Evolutionary conservation across 2,113 vertebrate genomes (phyloP).

Genomic region (Chrysemys picta): DNA sequence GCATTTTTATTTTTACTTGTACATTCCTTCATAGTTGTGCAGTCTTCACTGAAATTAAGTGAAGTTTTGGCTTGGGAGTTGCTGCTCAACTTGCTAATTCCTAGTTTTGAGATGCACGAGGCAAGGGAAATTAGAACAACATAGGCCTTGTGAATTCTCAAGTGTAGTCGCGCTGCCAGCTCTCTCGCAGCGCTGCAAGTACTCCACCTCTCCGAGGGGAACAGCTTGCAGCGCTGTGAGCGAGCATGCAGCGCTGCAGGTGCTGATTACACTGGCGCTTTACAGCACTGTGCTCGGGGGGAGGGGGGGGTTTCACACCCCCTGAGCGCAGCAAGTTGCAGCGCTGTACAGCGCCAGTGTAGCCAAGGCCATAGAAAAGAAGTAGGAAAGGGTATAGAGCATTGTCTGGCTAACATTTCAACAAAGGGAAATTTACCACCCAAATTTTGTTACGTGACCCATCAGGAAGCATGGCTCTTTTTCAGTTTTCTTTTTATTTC

Average conservation of each 20-base stretch:
- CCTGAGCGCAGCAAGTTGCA: too few relatives aligned
- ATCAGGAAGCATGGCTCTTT: neutral
- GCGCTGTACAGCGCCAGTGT: too few relatives aligned
- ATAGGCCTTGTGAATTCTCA: too few relatives aligned
- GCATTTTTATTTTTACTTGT: neutral
- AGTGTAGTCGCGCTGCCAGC: too few relatives aligned
- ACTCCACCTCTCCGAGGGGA: too few relatives aligned
- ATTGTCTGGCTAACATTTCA: neutral
- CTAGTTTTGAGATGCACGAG: neutral
- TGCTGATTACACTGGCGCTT: too few relatives aligned
- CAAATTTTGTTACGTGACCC: neutral
- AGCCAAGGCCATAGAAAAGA: too few relatives aligned
- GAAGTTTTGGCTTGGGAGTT: neutral
- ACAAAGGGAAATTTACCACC: neutral
- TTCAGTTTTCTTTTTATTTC: neutral
- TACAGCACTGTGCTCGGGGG: too few relatives aligned
- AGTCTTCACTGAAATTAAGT: neutral
- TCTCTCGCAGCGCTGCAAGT: too few relatives aligned
- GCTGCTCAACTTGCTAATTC: neutral
- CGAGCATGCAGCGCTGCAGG: too few relatives aligned
- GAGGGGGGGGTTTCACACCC: too few relatives aligned
- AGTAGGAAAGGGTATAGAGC: neutral
- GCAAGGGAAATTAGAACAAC: neutral
- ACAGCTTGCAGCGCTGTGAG: too few relatives aligned
- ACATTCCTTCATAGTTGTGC: fast-evolving